Percentiles rank a stretch among this genome's conserved stretches.
These are phyloP conservation scores for Paramuricea clavata DNA, from an alignment of 92 coral and sea anemone species.

Conservation along the genomic window DNA sequence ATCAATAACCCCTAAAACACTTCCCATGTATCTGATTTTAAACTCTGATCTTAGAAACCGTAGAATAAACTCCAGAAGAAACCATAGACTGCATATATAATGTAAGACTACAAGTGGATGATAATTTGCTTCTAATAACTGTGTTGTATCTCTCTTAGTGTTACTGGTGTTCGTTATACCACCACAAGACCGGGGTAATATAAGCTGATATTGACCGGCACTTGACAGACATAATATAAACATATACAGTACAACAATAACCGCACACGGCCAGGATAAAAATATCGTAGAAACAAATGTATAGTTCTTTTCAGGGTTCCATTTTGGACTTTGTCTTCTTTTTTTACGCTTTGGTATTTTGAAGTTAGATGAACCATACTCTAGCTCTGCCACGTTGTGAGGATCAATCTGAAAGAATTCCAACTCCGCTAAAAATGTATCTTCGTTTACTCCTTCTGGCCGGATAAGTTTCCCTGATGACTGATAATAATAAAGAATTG, in stretches of 20 bases:
- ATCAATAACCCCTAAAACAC: conserved; percentile 32
- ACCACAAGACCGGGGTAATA: conserved; percentile 4
- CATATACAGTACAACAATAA: conserved; percentile 22
- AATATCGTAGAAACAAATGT: background rate
- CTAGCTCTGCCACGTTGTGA: conserved; percentile 31
- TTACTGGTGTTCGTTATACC: background rate
- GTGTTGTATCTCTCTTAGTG: background rate
- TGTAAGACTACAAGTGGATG: conserved; percentile 24
- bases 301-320: background rate
- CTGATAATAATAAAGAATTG: conserved; percentile 93
- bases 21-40: conserved; percentile 3
- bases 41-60: conserved; percentile 9
- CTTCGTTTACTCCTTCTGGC: conserved; percentile 84
- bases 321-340: background rate
- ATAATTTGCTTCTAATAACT: background rate
- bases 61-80: conserved; percentile 17
- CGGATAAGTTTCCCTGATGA: conserved; percentile 90
- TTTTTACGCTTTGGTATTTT: conserved; percentile 14
- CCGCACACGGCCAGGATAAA: conserved; percentile 47
- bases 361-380: conserved; percentile 33
- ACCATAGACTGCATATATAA: conserved; percentile 24
- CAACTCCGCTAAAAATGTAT: conserved; percentile 82
- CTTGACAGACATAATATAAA: conserved; percentile 41
- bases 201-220: conserved; percentile 3
- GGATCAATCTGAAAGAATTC: conserved; percentile 85